These are phyloP conservation scores for Drosophila greeni DNA, from an alignment of 2,888 invertebrate genomes.

Conservation along the genomic window DNA sequence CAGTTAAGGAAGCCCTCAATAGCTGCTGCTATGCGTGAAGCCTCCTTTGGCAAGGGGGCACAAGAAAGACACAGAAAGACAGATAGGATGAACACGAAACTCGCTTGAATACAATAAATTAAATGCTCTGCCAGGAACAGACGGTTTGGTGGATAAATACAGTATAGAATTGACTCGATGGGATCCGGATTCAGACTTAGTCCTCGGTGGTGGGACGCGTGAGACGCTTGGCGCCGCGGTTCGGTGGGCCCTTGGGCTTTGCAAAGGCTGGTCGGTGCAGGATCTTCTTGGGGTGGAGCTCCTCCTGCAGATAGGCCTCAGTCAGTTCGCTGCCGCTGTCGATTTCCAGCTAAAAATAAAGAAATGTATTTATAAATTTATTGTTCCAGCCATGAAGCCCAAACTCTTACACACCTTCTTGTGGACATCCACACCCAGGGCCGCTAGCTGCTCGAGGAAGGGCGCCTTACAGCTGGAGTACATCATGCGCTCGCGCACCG, in stretches of 20 bases:
- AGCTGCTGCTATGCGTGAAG: conserved; percentile 60
- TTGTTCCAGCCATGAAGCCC: no score
- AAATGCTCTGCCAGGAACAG: conserved; percentile 61
- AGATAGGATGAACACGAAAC: conserved; percentile 41
- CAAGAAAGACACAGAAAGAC: conserved; percentile 19
- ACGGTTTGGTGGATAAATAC: conserved; percentile 7
- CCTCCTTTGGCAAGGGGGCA: conserved; percentile 43
- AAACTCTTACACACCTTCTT: conserved; percentile 85
- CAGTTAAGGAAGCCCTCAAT: conserved; percentile 64
- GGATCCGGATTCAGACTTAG: conserved; percentile 69
- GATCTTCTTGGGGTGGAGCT: conserved; percentile 94
- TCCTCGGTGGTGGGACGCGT: conserved; percentile 81
- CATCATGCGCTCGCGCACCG: conserved; percentile 98
- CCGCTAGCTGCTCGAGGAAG: conserved; percentile 89
- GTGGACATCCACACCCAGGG: conserved; percentile 86
- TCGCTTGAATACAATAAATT: conserved; percentile 58
- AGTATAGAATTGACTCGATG: conserved; percentile 47
- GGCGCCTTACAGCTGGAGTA: conserved; percentile 98
- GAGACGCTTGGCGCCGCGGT: conserved; percentile 93
- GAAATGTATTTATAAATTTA: not conserved
- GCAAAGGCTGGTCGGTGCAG: conserved; percentile 94
- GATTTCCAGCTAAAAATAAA: conserved; percentile 88
- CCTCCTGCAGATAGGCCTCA: conserved; percentile 93
- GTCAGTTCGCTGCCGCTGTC: conserved; percentile 93
- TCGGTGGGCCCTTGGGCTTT: conserved; percentile 97